A percentile compares a stretch with the other conserved stretches of the same genome.
Conservation (phyloP, 1,140 invertebrate species). For the Riptortus pedestris region DNA sequence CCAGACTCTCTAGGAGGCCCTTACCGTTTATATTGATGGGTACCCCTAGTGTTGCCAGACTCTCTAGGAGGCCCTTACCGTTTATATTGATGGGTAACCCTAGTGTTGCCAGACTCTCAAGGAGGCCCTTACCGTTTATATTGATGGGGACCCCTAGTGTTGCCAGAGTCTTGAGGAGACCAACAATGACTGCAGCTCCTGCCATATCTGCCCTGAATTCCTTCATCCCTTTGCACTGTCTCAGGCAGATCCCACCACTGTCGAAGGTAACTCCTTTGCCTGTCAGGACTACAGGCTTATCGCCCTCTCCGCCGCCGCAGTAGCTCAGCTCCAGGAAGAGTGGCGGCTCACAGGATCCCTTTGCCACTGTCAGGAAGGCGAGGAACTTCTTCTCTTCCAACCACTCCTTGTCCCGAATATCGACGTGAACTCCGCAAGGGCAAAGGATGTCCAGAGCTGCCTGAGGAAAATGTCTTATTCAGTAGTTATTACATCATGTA, state of each 20-base stretch:
- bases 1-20: too few relatives aligned
- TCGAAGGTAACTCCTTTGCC: conserved; percentile 84
- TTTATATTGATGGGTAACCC: too few relatives aligned
- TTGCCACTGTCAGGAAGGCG: conserved; percentile 43
- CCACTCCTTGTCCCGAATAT: conserved; percentile 42
- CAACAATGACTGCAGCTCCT: conserved; percentile 68
- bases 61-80: too few relatives aligned
- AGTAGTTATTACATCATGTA: too few relatives aligned
- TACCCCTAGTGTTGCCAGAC: too few relatives aligned
- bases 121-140: conserved; percentile 51
- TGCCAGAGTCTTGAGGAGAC: conserved; percentile 56
- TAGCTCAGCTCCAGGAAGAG: conserved; percentile 44
- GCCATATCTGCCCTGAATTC: conserved; percentile 84
- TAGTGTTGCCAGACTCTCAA: too few relatives aligned
- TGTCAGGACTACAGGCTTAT: conserved; percentile 36
- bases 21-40: too few relatives aligned
- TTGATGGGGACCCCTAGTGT: conserved; percentile 60
- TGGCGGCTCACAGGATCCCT: conserved; percentile 44
- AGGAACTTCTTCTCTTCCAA: conserved; percentile 44
- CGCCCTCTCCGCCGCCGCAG: conserved; percentile 30
- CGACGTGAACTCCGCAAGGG: conserved; percentile 34
- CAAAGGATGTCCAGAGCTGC: conserved; percentile 31
- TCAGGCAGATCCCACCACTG: conserved; percentile 75
- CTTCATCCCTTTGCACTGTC: conserved; percentile 59
- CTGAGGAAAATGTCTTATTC: conserved; percentile 35